Base-by-base conservation (phyloP, 1,140 invertebrate species). In the Leptopilina clavipes region DNA sequence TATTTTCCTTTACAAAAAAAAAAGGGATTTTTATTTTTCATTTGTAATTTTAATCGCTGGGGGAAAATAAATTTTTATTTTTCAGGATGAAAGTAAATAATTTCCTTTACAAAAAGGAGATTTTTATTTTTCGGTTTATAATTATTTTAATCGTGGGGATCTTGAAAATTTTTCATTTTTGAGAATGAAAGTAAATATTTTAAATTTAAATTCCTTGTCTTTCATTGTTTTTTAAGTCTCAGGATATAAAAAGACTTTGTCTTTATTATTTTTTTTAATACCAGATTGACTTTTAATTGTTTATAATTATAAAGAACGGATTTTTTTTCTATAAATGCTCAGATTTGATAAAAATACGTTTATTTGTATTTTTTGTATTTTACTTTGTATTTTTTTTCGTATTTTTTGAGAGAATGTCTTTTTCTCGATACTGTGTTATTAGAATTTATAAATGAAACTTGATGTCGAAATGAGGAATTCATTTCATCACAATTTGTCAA, bases 401-500 rank as follows among this genome's bases (percentile, higher is more conserved):
- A 31, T 40, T 40, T 40, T 40, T 0, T 1, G 37, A 40, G 37
- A 40, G 37, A 40, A 40, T 3, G 25, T 54, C 31, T 25, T 72
- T 52, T 76, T 76, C 75, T 76, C 75, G 48, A 71, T 65, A 65
- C 74, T 75, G 74, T 75, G 74, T 75, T 75, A 75, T 56, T 75
- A 75, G 74, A 71, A 70, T 75, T 70, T 45, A 45, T 71, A 71
- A 31, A 71, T 71, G 11, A 44, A 40, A 70, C 43, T 37, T 11
- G 65, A 75, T 70, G 59, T 43, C 22, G 19, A 44, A 48, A 70
- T 70, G 59, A 59, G n/a, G 45, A 71, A 37, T 75, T 31, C 56
- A 74, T 70, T 65, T 59, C 37, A 70, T 65, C 59, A 59, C 56
- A 44, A 70, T 5, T 8, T 65, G 19, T 65, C 12, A 2, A 14